A percentile compares a stretch with the other conserved stretches of the same genome.
Conservation (phyloP, 1,140 invertebrate species). For the Drosophila leontia region DNA sequence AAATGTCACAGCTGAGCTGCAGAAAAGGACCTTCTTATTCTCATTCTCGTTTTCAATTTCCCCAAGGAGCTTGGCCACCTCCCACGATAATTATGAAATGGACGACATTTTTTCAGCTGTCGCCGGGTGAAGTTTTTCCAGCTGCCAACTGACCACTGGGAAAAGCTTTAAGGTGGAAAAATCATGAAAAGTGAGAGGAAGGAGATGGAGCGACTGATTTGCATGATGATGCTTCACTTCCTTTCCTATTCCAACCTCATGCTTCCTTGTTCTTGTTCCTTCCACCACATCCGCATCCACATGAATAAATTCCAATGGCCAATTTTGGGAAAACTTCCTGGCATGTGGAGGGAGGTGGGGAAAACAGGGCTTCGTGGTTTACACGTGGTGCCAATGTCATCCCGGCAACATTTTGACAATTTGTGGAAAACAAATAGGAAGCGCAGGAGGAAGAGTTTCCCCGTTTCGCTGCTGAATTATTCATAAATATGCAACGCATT, state of each 20-base stretch:
- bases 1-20: slow-evolving; percentile 64
- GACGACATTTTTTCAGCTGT: slow-evolving; percentile 53
- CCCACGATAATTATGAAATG: slow-evolving; percentile 69
- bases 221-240: slow-evolving; percentile 39
- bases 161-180: slow-evolving; percentile 32
- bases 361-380: slow-evolving; percentile 9
- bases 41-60: slow-evolving; percentile 38
- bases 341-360: slow-evolving; percentile 1
- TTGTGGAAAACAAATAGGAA: slow-evolving; percentile 46
- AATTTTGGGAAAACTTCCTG: slow-evolving; percentile 47
- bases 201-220: slow-evolving; percentile 27
- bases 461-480: slow-evolving; percentile 47
- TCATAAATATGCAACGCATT: slow-evolving; percentile 62
- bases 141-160: slow-evolving; percentile 28
- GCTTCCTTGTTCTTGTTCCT: neutral
- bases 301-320: slow-evolving; percentile 53
- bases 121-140: slow-evolving; percentile 31
- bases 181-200: neutral
- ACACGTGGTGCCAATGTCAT: slow-evolving; percentile 51
- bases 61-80: slow-evolving; percentile 26
- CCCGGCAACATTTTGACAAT: slow-evolving; percentile 55
- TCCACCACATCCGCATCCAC: slow-evolving; percentile 17
- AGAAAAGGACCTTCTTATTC: slow-evolving; percentile 14
- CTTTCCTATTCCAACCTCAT: neutral
- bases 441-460: slow-evolving; percentile 11